Conservation (phyloP, 1,140 invertebrate species). For the Meloidogyne floridensis region DNA sequence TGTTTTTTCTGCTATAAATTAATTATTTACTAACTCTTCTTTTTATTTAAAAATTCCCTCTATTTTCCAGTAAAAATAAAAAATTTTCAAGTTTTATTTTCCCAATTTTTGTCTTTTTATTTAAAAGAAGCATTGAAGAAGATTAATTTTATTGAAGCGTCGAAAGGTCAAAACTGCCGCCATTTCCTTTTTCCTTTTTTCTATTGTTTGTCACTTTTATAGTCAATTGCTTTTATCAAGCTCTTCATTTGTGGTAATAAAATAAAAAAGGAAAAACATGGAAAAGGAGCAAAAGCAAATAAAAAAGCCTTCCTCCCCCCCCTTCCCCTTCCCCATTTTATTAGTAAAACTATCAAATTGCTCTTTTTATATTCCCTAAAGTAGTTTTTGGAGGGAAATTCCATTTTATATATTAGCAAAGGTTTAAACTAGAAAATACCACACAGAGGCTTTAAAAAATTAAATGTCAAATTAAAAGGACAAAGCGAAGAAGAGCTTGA, state of each 20-base stretch:
- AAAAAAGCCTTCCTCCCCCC: neutral
- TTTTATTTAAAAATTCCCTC: neutral
- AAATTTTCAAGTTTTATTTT: neutral
- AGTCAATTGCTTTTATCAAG: neutral
- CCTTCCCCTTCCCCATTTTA: neutral
- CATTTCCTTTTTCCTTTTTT: slow-evolving; percentile 3
- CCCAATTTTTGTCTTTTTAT: neutral
- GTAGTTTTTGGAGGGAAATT: neutral
- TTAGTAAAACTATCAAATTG: slow-evolving; percentile 1
- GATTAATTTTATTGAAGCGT: neutral
- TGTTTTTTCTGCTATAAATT: too few species aligned
- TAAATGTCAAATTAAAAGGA: neutral
- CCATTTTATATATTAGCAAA: too few species aligned
- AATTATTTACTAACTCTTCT: too few species aligned
- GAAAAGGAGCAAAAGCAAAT: neutral
- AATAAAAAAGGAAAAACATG: neutral
- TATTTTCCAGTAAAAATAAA: neutral
- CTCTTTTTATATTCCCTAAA: slow-evolving; percentile 6
- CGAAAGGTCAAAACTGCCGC: neutral
- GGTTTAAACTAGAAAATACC: neutral
- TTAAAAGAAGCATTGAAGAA: neutral
- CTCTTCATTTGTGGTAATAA: neutral
- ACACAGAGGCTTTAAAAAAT: neutral
- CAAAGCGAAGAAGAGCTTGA: too few species aligned
- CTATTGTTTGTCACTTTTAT: neutral